Evolutionary conservation across 2,113 vertebrate species (phyloP), one percentile per base, ranked within the genome.

Genomic region (Anser cygnoides): DNA sequence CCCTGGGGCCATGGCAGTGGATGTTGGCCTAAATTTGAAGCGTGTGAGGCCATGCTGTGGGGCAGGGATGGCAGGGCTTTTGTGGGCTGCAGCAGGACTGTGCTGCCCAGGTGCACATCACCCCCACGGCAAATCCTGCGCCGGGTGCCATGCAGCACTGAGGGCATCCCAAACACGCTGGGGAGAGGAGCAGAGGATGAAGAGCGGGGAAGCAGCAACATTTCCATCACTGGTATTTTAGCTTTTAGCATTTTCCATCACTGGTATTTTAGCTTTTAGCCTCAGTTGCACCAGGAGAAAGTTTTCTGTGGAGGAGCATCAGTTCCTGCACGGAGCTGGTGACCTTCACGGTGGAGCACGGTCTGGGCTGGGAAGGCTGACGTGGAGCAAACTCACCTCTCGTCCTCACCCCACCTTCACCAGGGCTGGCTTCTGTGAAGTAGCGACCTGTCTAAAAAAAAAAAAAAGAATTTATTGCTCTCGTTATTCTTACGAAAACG

Each of bases 401-500:
- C 25, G 22, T 29, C 81, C 35, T 91, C 77, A 67, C 67, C n/a
- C 46, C 84, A n/a, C 68, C 77, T 90, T 92, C 46, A 55, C 75
- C 81, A 43, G 84, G 20, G 62, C 39, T n/a, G 44, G 52, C 72
- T 88, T 41, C 65, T 44, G n/a, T 52, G 58, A 79, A 75, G 44
- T 33, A 29, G 76, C 81, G 78, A 79, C 25, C 4, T n/a, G 31
- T 67, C 29, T 43, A 33, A 33, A 65, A 80, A 35, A 83, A 35
- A 35, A 29, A 91, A 83, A 29, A 91, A 57, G 41, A 17, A 28
- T 25, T 84, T 46, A 22, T 35, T 57, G 57, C 26, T 35, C 17
- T 58, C 90, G 39, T 81, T 87, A 90, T 87, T 71, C 25, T 62
- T 94, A 37, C 91, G 41, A 86, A 91, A 92, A 22, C 31, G 33